phyloP scores from a whole-genome alignment of 2,797 vertebrate species.

The Tragelaphus eurycerus region DNA sequence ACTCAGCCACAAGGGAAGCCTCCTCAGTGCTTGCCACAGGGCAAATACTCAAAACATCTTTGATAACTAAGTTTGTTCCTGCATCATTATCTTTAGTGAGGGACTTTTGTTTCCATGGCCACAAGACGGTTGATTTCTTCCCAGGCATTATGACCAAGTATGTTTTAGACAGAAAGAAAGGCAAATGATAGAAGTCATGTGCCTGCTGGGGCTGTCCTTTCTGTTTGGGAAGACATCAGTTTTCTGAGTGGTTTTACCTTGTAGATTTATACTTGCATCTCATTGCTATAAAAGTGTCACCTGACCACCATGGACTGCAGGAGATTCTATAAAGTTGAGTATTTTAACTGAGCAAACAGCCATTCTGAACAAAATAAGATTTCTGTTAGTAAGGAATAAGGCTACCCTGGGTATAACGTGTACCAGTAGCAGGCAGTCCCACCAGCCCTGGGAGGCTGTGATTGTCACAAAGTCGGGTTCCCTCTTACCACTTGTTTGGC shows the following conservation, averaged over 20 bases:
- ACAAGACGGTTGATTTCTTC: not conserved
- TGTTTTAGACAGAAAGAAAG: not conserved
- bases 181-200: not conserved
- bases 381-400: not conserved
- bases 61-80: not conserved
- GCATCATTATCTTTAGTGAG: not conserved
- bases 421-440: no score
- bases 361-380: not conserved
- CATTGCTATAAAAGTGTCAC: not conserved
- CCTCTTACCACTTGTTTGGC: not conserved
- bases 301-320: not conserved
- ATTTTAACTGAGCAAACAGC: not conserved
- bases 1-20: not conserved
- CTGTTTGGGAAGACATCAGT: not conserved
- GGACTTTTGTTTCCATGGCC: not conserved
- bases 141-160: not conserved
- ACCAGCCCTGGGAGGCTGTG: not conserved
- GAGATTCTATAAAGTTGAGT: not conserved
- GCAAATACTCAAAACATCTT: not conserved
- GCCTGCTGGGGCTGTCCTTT: not conserved
- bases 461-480: not conserved
- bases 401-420: fast-evolving
- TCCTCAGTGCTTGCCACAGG: not conserved
- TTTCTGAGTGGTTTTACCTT: not conserved
- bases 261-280: not conserved